phyloP scores from a whole-genome alignment of 2,888 invertebrate species.

The Agapostemon virescens region DNA sequence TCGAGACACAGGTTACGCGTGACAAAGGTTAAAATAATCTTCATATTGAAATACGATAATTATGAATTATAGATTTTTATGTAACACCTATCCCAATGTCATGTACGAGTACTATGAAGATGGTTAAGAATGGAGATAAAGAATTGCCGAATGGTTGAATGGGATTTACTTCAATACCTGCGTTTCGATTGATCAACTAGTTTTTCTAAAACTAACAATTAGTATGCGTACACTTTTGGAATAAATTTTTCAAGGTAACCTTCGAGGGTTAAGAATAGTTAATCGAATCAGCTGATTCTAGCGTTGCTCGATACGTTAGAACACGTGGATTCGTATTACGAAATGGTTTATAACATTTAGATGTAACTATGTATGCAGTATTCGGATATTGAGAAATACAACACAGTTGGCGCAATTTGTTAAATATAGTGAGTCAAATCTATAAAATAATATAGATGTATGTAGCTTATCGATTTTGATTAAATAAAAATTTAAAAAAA shows the following conservation, averaged over 20 bases:
- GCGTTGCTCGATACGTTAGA: not conserved
- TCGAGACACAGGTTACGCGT: not conserved
- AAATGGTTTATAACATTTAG: constrained; percentile 1
- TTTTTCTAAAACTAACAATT: not conserved
- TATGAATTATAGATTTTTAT: not conserved
- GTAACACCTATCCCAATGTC: not conserved
- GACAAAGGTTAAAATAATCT: not conserved
- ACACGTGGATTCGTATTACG: constrained; percentile 4
- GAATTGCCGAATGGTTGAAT: not conserved
- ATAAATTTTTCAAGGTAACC: constrained; percentile 39
- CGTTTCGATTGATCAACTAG: not conserved
- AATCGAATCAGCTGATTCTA: constrained; percentile 38
- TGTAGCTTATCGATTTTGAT: not conserved
- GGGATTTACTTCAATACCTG: not conserved
- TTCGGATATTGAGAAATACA: not conserved
- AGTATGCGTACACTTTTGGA: not conserved
- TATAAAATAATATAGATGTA: constrained; percentile 1
- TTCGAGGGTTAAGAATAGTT: constrained; percentile 37
- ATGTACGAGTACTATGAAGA: not conserved
- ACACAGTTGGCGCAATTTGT: not conserved
- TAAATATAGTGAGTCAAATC: not conserved
- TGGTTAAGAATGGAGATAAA: not conserved
- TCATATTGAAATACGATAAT: not conserved
- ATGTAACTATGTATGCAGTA: not conserved
- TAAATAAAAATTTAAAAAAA: constrained; percentile 19